Evolutionary conservation across 1,140 invertebrate genomes (phyloP), one percentile per base, ranked within the genome.

Genomic region (Trichonephila clavipes): DNA sequence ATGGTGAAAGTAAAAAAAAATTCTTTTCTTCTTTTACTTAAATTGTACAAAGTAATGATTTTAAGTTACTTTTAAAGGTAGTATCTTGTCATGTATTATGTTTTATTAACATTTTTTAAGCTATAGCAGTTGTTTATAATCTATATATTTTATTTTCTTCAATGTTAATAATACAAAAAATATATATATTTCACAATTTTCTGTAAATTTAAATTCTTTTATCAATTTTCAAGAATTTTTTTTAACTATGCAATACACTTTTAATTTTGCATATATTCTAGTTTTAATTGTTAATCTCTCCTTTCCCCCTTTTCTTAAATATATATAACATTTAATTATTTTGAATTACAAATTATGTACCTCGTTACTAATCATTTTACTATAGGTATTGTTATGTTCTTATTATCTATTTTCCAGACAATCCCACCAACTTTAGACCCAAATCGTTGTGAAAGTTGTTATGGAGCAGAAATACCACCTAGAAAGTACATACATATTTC

Each of bases 391-490:
- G 19, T n/a, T 66, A n/a, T 8, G 24, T 66, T 24, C 8, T 66
- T 66, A 12, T 66, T 21, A n/a, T 24, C 64, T 51, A 51, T 51
- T 51, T 51, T 93, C 34, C 34, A 94, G 90, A 88, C 91, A 24
- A 93, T 91, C 14, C 83, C 87, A 14, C 86, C 94, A 51, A 94
- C 94, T 24, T 51, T 95, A 44, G 95, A 95, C 88, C 94, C 95
- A 58, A 93, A 95, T 92, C 64, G 95, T 95, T 97, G 97, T 96
- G 97, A 96, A 94, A 97, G 96, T 95, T 97, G 98, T 95, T 99
- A 99, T 96, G 98, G 98, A 93, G 98, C 98, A 64, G 97, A 98
- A 95, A 96, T 96, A 94, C 97, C 97, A 95, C 96, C 97, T 94
- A 96, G 96, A 94, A 97, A 97, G 97, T 98, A 96, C 96, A 96